Evolutionary conservation across 1,140 invertebrate genomes (phyloP).

Genomic region (Apolygus lucorum): DNA sequence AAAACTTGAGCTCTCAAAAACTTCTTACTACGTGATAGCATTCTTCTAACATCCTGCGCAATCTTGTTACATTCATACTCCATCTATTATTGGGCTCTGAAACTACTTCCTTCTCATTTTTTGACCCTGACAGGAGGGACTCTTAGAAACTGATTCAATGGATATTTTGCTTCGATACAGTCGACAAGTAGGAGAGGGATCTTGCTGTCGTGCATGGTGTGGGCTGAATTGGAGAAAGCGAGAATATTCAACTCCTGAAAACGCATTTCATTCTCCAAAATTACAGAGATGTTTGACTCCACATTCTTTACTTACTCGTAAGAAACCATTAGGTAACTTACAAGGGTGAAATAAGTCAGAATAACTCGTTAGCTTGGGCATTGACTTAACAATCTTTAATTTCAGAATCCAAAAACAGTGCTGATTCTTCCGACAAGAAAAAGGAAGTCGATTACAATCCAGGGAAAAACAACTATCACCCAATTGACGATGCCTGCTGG

Average conservation of each 20-base stretch:
- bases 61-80: too few species aligned
- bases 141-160: too few species aligned
- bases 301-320: not conserved
- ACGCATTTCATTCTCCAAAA: not conserved
- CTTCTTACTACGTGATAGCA: too few species aligned
- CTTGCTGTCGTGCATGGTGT: too few species aligned
- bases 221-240: not conserved
- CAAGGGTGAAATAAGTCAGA: not conserved
- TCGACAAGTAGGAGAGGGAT: too few species aligned
- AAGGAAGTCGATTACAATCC: slow-evolving; percentile 61
- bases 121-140: too few species aligned
- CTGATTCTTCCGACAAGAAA: slow-evolving; percentile 9
- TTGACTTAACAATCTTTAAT: not conserved
- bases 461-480: slow-evolving; percentile 62
- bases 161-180: too few species aligned
- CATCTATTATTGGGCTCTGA: too few species aligned
- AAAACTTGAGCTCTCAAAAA: not conserved
- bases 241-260: not conserved
- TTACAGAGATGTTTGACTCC: not conserved
- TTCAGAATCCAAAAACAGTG: slow-evolving; percentile 4
- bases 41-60: too few species aligned
- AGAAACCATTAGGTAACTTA: too few species aligned
- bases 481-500: slow-evolving; percentile 86
- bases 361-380: not conserved
- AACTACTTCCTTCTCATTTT: too few species aligned